Evolutionary conservation across 2,888 invertebrate species (phyloP).

Genomic region (Hypomecis punctinalis): DNA sequence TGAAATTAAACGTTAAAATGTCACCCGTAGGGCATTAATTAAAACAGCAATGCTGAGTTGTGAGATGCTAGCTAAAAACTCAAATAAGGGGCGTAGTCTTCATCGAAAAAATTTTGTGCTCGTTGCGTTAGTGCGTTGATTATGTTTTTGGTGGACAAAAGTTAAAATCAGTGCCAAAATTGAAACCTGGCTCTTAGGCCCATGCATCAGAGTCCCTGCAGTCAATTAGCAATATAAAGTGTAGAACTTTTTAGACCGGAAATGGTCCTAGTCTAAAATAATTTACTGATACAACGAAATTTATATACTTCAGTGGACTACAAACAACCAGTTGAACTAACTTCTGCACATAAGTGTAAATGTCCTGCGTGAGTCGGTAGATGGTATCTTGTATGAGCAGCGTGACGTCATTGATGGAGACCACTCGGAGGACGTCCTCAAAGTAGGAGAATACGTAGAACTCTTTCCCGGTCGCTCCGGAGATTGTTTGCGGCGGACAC

Average conservation of each 20-base stretch:
- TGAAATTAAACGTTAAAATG: constrained; percentile 48
- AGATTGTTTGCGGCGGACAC: constrained; percentile 86
- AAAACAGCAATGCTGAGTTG: neutral
- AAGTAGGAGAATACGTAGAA: constrained; percentile 90
- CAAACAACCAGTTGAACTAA: constrained; percentile 53
- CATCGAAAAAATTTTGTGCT: too few species aligned
- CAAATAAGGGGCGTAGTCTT: too few species aligned
- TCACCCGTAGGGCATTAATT: neutral
- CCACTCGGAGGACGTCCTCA: constrained; percentile 90
- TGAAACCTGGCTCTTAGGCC: too few species aligned
- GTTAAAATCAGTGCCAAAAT: too few species aligned
- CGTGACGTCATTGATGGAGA: constrained; percentile 88
- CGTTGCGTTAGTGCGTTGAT: too few species aligned
- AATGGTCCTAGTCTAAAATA: too few species aligned
- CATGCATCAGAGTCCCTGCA: too few species aligned
- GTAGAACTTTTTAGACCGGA: too few species aligned
- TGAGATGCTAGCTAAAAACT: neutral
- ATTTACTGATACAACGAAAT: too few species aligned
- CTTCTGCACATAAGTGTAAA: constrained; percentile 86
- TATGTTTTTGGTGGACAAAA: too few species aligned
- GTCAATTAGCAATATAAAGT: too few species aligned
- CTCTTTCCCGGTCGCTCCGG: constrained; percentile 82
- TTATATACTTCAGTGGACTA: neutral
- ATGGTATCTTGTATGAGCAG: constrained; percentile 88
- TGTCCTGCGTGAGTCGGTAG: constrained; percentile 87